Evolutionary conservation across 53 echinoderm and acorn worm species (phyloP), one percentile per base, ranked within the genome.

Genomic region (Hippasteria phrygiana): DNA sequence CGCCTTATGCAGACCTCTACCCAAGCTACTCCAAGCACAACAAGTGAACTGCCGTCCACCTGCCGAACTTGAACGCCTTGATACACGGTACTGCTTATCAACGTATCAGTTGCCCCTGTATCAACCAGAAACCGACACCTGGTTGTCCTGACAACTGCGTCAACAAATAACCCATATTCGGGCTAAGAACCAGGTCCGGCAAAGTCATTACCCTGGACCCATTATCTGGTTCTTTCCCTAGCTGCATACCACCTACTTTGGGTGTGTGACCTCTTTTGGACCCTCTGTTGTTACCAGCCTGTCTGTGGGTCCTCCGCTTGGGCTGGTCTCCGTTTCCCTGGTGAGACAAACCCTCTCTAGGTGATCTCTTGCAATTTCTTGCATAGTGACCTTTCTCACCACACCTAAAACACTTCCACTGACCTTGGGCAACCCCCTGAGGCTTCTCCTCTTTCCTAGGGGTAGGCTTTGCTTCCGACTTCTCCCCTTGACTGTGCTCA

Each of bases 81-180:
- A 82, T 91, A 93, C 32, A 83, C 28, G 28, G 47, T n/a, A n/a
- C 66, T 75, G 32, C 80, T 82, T 6, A 90, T 2, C 20, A 93
- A 74, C 0, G 89, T 93, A 27, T 76, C 93, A 20, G 93, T 83
- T 18, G 89, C 75, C 17, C 93, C n/a, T n/a, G n/a, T n/a, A n/a
- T n/a, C n/a, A n/a, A n/a, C n/a, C n/a, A n/a, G n/a, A n/a, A n/a
- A n/a, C n/a, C 93, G 4, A 39, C 73, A 80, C 22, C 66, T 33
- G 62, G 80, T 88, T 12, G 24, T 42, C 20, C 75, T 24, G 29
- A 93, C 41, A 31, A 20, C 47, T 17, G 88, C 93, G 29, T 81
- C 81, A 0, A 93, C 84, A 66, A 87, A 93, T 56, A 78, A 78
- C 17, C 79, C 79, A 79, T 79, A 40, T 55, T 40, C 18, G n/a